Percentiles rank a stretch among this genome's conserved stretches.
phyloP scores from a whole-genome alignment of 2,113 vertebrate species.

The Cheilinus undulatus region DNA sequence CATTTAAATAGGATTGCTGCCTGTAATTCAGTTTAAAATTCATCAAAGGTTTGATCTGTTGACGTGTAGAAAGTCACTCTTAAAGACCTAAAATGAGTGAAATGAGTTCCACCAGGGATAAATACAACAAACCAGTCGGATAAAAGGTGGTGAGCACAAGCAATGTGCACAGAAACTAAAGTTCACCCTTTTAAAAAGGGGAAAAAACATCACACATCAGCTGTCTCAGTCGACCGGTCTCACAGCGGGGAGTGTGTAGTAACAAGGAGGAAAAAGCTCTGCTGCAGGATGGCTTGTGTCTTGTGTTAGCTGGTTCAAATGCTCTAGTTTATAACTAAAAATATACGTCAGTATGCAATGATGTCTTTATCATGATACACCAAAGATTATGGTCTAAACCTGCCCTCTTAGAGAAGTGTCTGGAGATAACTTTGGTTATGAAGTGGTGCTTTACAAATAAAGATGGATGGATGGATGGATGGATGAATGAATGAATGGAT shows the following conservation, averaged over 20 bases:
- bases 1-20: too few relatives aligned
- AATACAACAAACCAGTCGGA: not conserved
- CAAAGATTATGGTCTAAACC: too few relatives aligned
- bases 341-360: too few relatives aligned
- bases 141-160: not conserved
- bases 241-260: not conserved
- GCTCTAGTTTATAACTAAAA: too few relatives aligned
- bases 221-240: not conserved
- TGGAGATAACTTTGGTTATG: too few relatives aligned
- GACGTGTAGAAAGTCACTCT: not conserved
- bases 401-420: too few relatives aligned
- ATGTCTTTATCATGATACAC: too few relatives aligned
- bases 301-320: not conserved
- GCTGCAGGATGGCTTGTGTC: not conserved
- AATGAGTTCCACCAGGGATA: not conserved
- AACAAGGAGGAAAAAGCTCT: not conserved
- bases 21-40: not conserved
- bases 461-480: too few relatives aligned
- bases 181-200: not conserved
- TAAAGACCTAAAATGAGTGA: not conserved
- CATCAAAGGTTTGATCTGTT: not conserved
- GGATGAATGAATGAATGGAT: too few relatives aligned
- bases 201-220: too few relatives aligned
- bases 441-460: too few relatives aligned
- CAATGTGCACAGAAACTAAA: not conserved